Evolutionary conservation across 2,797 vertebrate genomes (phyloP).

Genomic region (Nyctibius grandis): DNA sequence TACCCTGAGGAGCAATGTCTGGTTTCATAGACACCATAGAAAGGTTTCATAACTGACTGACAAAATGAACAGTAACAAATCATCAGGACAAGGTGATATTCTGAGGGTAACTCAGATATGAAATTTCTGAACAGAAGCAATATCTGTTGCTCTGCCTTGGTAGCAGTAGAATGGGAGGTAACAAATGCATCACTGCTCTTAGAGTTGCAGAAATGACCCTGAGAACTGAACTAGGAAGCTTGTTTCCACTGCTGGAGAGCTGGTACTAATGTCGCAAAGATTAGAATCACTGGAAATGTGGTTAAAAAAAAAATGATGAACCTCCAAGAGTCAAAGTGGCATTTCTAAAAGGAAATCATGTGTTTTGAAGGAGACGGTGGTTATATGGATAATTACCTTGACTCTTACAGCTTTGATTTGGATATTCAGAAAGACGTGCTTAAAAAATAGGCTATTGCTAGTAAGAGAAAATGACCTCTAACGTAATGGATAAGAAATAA

Average conservation of each 20-base stretch:
- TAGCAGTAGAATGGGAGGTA: not conserved
- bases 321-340: not conserved
- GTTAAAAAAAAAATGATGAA: not conserved
- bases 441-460: not conserved
- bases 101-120: not conserved
- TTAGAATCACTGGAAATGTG: not conserved
- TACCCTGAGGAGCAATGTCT: not conserved
- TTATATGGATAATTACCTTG: not conserved
- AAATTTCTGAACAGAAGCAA: not conserved
- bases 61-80: slow-evolving; percentile 6
- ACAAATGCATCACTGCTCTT: not conserved
- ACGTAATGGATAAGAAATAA: not conserved
- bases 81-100: not conserved
- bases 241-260: not conserved
- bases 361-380: not conserved
- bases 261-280: not conserved
- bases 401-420: not conserved
- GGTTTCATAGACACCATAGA: not conserved
- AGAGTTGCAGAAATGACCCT: not conserved
- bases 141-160: not conserved
- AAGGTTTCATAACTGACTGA: not conserved
- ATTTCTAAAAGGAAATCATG: not conserved
- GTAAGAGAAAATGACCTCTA: not conserved
- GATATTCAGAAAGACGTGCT: not conserved
- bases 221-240: not conserved